Evolutionary conservation across 2,888 invertebrate genomes (phyloP).

Genomic region (Drosophila borborema): DNA sequence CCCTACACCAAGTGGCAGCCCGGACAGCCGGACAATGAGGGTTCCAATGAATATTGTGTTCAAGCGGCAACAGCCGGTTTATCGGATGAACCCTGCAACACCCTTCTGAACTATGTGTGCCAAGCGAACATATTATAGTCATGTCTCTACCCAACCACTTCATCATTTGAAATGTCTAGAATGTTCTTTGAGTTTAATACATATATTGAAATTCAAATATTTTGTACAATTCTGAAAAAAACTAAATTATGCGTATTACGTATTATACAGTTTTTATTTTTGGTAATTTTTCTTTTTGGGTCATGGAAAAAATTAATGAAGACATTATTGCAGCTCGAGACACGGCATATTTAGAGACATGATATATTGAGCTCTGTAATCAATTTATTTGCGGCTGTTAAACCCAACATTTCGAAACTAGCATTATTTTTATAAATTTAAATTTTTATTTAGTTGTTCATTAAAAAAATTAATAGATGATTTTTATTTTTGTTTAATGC

Average conservation of each 20-base stretch:
- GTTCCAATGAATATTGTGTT: constrained; percentile 14
- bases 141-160: background rate
- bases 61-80: constrained; percentile 2
- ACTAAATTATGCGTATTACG: background rate
- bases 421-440: no score
- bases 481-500: no score
- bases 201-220: background rate
- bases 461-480: no score
- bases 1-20: constrained; percentile 29
- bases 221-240: background rate
- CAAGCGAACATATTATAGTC: constrained; percentile 27
- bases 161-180: background rate
- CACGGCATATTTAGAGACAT: background rate
- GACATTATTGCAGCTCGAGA: background rate
- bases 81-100: background rate
- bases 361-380: no score
- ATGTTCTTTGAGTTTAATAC: no score
- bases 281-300: background rate
- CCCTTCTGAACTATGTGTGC: constrained; percentile 18
- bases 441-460: no score
- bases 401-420: no score
- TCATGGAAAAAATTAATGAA: background rate
- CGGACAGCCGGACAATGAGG: constrained; percentile 18
- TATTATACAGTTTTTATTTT: background rate
- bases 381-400: no score